Base-by-base conservation (phyloP, 2,113 vertebrate species). In the Heterocephalus glaber region DNA sequence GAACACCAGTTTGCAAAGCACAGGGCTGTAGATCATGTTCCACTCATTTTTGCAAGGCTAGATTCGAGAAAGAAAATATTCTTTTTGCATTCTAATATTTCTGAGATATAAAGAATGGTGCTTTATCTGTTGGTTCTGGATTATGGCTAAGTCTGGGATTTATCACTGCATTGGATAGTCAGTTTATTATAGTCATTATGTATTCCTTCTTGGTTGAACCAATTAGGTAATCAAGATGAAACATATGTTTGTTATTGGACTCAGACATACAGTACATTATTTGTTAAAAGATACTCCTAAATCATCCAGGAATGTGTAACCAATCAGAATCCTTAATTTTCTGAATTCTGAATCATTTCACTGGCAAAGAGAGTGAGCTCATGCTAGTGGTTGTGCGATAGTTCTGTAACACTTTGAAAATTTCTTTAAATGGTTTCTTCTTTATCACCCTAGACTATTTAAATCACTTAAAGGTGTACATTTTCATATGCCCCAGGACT, bases 221-320 rank as follows among this genome's bases (percentile, higher is more conserved):
- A 70, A 54, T 88, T 91, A 91, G n/a, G 33, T 11, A 86, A 88
- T 93, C 58, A 94, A 82, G 72, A 91, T 82, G 79, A 97, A 95
- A 79, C 12, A 74, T 76, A 3, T 93, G 41, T 89, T 56, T 72
- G n/a, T 68, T 82, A 95, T 20, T 60, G 38, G 58, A 90, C 88
- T 93, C 83, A 95, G 72, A 85, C 90, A 54, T 26, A 63, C 20
- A 7, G n/a, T n/a, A 49, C 82, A 72, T 82, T 86, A 89, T 41
- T 96, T 82, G 47, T 86, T 86, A 65, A 72, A 33, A 70, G 47
- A 86, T 30, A 86, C 17, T 88, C 11, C 28, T 85, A 92, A 83
- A 82, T 94, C 74, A 95, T 26, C 19, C 14, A 74, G 54, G 61
- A 86, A 41, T 49, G 26, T 65, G 11, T 2, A 20, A 47, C 47